Percentiles rank a stretch among this genome's conserved stretches.
These are phyloP conservation scores for Dicycla oo DNA, from an alignment of 2,888 invertebrate species.

Conservation along the genomic window DNA sequence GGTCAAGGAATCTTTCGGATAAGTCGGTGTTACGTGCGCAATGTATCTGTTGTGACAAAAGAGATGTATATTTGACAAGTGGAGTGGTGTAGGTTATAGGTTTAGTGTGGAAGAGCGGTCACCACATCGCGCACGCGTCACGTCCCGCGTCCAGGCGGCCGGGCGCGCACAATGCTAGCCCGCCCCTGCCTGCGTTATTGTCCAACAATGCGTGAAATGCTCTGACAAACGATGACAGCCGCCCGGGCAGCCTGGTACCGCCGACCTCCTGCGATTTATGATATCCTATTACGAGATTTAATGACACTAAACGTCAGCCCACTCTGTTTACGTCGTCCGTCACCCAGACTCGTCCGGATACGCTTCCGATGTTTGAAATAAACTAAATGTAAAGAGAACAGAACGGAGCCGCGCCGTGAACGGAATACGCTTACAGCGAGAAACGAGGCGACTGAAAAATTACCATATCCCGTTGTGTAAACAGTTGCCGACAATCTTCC, in stretches of 20 bases:
- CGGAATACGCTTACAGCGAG: conserved; percentile 78
- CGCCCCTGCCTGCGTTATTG: conserved; percentile 86
- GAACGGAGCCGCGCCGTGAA: conserved; percentile 75
- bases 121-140: conserved; percentile 72
- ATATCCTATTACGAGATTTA: conserved; percentile 90
- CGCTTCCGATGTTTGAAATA: conserved; percentile 74
- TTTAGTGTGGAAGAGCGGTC: conserved; percentile 56
- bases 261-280: conserved; percentile 89
- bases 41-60: conserved; percentile 56
- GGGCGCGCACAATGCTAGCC: conserved; percentile 80
- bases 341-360: conserved; percentile 73
- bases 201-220: conserved; percentile 90
- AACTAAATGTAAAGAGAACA: conserved; percentile 73
- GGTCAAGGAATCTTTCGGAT: conserved; percentile 53
- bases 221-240: conserved; percentile 91
- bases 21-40: conserved; percentile 57
- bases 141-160: conserved; percentile 77
- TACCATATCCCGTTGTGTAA: conserved; percentile 86
- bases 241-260: conserved; percentile 83
- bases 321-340: conserved; percentile 81
- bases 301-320: conserved; percentile 88
- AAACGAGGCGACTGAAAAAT: conserved; percentile 82
- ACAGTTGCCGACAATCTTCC: conserved; percentile 88
- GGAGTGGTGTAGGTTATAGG: conserved; percentile 56
- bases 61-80: conserved; percentile 61